phyloP scores from a whole-genome alignment of 2,888 invertebrate genomes.

The Leistus spinibarbis region DNA sequence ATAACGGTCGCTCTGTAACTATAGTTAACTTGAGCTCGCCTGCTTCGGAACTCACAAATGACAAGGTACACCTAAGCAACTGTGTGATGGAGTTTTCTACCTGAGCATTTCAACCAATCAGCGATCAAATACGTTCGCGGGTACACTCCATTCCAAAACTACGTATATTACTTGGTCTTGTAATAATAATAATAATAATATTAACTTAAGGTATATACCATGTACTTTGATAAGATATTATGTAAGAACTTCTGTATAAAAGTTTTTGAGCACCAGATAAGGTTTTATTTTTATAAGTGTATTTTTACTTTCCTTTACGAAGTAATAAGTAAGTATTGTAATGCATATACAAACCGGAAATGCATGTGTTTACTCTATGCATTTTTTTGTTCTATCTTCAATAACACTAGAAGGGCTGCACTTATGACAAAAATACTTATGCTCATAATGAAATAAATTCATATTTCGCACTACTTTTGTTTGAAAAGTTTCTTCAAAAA shows the following conservation, averaged over 20 bases:
- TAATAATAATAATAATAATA: neutral
- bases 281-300: too few species aligned
- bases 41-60: conserved; percentile 29
- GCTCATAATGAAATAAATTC: too few species aligned
- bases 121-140: neutral
- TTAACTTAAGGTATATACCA: neutral
- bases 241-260: conserved; percentile 6
- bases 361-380: too few species aligned
- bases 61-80: conserved; percentile 25
- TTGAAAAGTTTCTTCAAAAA: too few species aligned
- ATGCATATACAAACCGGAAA: too few species aligned
- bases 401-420: too few species aligned
- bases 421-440: too few species aligned
- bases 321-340: too few species aligned
- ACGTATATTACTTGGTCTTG: neutral
- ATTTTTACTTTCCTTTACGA: too few species aligned
- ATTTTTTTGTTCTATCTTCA: too few species aligned
- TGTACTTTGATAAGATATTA: conserved; percentile 16
- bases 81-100: conserved; percentile 12
- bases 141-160: conserved; percentile 27
- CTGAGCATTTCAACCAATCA: conserved; percentile 27
- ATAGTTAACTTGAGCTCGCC: conserved; percentile 8
- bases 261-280: neutral
- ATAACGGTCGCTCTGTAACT: neutral
- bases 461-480: too few species aligned